These are phyloP conservation scores for Archips xylosteana DNA, from an alignment of 2,888 invertebrate species.

Conservation along the genomic window DNA sequence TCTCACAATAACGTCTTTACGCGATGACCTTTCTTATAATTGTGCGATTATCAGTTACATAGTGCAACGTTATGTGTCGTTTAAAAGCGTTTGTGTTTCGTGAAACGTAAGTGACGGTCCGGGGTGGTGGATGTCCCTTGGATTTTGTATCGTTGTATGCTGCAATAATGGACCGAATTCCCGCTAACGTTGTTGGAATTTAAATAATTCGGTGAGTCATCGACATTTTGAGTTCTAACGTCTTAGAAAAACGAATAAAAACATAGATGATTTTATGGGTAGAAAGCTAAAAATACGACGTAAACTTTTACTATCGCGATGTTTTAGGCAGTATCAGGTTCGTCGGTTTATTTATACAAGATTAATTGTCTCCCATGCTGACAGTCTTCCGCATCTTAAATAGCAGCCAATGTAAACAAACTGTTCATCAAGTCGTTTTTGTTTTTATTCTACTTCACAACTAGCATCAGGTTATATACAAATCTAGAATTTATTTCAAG, in stretches of 20 bases:
- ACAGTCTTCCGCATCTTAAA: constrained; percentile 51
- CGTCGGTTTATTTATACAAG: constrained; percentile 59
- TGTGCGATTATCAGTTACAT: constrained; percentile 55
- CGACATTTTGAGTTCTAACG: constrained; percentile 65
- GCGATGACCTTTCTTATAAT: constrained; percentile 59
- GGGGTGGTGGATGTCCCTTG: constrained; percentile 72
- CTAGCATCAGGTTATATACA: background rate
- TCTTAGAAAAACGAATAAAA: constrained; percentile 41
- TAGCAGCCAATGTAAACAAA: constrained; percentile 39
- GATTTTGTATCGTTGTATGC: constrained; percentile 71
- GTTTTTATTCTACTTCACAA: constrained; percentile 2
- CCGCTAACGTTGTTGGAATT: constrained; percentile 82
- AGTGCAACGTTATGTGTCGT: constrained; percentile 66
- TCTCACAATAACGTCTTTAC: constrained; percentile 63
- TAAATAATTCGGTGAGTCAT: constrained; percentile 84
- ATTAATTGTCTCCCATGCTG: constrained; percentile 48
- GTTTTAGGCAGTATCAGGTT: constrained; percentile 52
- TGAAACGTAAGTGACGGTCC: constrained; percentile 70
- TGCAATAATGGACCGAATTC: constrained; percentile 78
- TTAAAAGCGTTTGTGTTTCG: constrained; percentile 65
- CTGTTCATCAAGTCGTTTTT: constrained; percentile 18
- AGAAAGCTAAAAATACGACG: constrained; percentile 55
- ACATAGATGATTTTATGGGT: constrained; percentile 43
- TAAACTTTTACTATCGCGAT: constrained; percentile 51
- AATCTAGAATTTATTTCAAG: background rate